Evolutionary conservation across 2,113 vertebrate genomes (phyloP), one percentile per base, ranked within the genome.

Genomic region (Paramormyrops kingsleyae): DNA sequence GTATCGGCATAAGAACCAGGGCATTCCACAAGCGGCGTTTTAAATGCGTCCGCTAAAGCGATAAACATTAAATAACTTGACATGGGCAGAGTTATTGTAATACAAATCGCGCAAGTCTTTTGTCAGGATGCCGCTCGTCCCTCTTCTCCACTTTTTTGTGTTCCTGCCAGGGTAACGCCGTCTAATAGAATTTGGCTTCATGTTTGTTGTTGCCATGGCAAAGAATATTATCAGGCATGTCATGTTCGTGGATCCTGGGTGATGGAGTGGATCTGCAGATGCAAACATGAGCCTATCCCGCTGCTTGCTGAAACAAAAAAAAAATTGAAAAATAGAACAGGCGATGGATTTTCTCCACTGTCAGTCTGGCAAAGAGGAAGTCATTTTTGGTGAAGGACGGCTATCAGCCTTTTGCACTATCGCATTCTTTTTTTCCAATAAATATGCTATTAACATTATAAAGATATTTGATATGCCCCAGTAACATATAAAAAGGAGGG

Each of bases 181-280:
- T 94, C 95, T 97, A 95, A 96, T 96, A 96, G 96, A 96, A 96
- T 96, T 95, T 95, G 95, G 95, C 95, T 94, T 94, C 95, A 92
- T 97, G 97, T 97, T 97, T 97, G 96, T 94, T 91, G 97, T 97
- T 97, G 96, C 97, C 95, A 97, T 96, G 96, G 96, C 80, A 91
- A 97, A 95, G 89, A 94, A 95, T 96, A 95, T 95, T 96, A 97
- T 95, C 96, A 97, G 96, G 95, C 96, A 94, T 95, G 96, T 96
- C 96, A 96, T 96, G 96, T 96, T 96, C 96, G 95, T 95, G 96
- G 95, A 96, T 96, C 95, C 95, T 96, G 95, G 96, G 95, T 96
- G 95, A 96, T 92, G 90, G 89, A 89, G 93, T 92, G 83, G 94
- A 91, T 94, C 94, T 89, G 70, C 93, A 96, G 95, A 97, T 95